These are phyloP conservation scores for Polyergus mexicanus DNA, from an alignment of 1,140 invertebrate genomes.

Conservation along the genomic window DNA sequence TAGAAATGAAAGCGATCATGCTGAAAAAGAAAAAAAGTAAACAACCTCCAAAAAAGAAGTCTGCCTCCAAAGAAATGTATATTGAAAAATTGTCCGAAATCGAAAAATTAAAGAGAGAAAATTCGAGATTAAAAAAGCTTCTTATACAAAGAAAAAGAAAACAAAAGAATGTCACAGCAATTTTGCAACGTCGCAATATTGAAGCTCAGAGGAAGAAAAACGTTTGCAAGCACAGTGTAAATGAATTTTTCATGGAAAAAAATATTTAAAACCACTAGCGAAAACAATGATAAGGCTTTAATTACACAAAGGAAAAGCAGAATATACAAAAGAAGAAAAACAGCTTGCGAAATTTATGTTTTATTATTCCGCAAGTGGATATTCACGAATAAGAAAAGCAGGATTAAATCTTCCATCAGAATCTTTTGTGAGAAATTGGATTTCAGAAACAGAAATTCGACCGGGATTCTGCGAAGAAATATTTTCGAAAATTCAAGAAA, in stretches of 20 bases:
- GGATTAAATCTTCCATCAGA: slow-evolving; percentile 16
- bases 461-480: neutral
- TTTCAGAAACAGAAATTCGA: slow-evolving; percentile 21
- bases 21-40: too few relatives aligned
- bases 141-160: neutral
- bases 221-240: neutral
- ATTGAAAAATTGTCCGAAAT: too few relatives aligned
- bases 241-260: slow-evolving; percentile 25
- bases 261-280: neutral
- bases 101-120: too few relatives aligned
- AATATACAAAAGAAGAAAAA: slow-evolving; percentile 15
- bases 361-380: slow-evolving; percentile 18
- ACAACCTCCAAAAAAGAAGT: too few relatives aligned
- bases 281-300: slow-evolving; percentile 8
- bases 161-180: neutral
- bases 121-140: too few relatives aligned
- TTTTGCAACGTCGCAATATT: neutral
- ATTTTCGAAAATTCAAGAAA: slow-evolving; percentile 3
- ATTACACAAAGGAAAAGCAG: neutral
- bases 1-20: too few relatives aligned
- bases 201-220: neutral
- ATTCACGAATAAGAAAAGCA: too few relatives aligned
- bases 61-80: too few relatives aligned
- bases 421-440: slow-evolving; percentile 10
- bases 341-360: neutral